phyloP scores from a whole-genome alignment of 2,113 vertebrate species.

The Ammodytes marinus region DNA sequence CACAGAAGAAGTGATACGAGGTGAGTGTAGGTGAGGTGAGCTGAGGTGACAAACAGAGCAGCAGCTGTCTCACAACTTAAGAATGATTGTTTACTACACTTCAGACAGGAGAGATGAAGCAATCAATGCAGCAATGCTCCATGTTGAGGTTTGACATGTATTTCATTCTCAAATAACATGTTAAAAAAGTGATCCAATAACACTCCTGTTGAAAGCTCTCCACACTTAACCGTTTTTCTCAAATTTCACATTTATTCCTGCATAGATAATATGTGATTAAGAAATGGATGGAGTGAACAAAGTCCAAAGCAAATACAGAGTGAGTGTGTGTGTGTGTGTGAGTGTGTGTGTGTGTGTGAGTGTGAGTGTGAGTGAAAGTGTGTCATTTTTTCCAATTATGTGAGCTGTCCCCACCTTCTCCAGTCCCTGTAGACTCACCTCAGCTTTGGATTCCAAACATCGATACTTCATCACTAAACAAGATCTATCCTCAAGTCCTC shows the following conservation, averaged over 20 bases:
- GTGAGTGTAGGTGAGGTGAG: conserved; percentile 19
- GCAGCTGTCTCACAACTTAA: conserved; percentile 28
- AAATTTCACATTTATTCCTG: neutral
- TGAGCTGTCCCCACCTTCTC: neutral
- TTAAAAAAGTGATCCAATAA: neutral
- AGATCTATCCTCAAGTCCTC: neutral
- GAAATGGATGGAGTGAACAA: neutral
- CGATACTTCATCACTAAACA: neutral
- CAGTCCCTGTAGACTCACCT: neutral
- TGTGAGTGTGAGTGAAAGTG: too few relatives aligned
- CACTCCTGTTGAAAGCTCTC: neutral
- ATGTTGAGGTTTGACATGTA: too few relatives aligned
- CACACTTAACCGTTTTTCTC: neutral
- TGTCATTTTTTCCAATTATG: neutral
- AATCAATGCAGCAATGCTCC: neutral
- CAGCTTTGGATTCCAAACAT: neutral
- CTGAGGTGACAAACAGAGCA: conserved; percentile 35
- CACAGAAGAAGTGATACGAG: conserved; percentile 36
- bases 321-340: too few relatives aligned
- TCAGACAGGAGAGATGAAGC: conserved; percentile 9
- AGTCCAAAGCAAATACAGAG: neutral
- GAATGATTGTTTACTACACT: conserved; percentile 7
- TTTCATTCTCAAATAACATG: too few relatives aligned
- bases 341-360: too few relatives aligned
- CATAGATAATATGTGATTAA: neutral